Evolutionary conservation across 1,140 invertebrate species (phyloP).

Genomic region (Pararge aegeria): DNA sequence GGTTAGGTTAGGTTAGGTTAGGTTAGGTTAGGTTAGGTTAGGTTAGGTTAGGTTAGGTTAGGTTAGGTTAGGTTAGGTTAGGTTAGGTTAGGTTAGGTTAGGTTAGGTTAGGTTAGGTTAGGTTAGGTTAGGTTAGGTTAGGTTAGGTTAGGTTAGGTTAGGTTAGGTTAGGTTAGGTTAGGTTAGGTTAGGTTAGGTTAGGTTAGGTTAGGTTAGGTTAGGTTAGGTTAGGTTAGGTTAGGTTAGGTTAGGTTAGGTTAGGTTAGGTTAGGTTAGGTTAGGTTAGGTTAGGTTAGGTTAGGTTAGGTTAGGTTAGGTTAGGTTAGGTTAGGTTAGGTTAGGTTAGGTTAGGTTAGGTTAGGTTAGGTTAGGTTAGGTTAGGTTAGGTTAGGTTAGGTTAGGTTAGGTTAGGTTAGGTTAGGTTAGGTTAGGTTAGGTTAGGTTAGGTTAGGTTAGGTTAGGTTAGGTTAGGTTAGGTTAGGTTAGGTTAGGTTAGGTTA

Average conservation of each 20-base stretch:
- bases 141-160: constrained; percentile 10
- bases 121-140: constrained; percentile 10
- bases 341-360: constrained; percentile 10
- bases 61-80: constrained; percentile 10
- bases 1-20: constrained; percentile 9
- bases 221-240: constrained; percentile 10
- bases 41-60: constrained; percentile 10
- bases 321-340: constrained; percentile 10
- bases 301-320: constrained; percentile 2
- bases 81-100: constrained; percentile 10
- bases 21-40: constrained; percentile 10
- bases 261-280: constrained; percentile 10
- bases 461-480: constrained; percentile 10
- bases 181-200: constrained; percentile 10
- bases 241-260: constrained; percentile 10
- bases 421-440: constrained; percentile 10
- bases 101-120: constrained; percentile 10
- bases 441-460: constrained; percentile 10
- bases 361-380: constrained; percentile 10
- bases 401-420: constrained; percentile 10
- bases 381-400: constrained; percentile 10
- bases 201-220: constrained; percentile 10
- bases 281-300: constrained; percentile 10
- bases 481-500: constrained; percentile 10
- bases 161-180: constrained; percentile 10